These are phyloP conservation scores for Cepaea hortensis DNA, from an alignment of 2,888 invertebrate species.

Conservation along the genomic window DNA sequence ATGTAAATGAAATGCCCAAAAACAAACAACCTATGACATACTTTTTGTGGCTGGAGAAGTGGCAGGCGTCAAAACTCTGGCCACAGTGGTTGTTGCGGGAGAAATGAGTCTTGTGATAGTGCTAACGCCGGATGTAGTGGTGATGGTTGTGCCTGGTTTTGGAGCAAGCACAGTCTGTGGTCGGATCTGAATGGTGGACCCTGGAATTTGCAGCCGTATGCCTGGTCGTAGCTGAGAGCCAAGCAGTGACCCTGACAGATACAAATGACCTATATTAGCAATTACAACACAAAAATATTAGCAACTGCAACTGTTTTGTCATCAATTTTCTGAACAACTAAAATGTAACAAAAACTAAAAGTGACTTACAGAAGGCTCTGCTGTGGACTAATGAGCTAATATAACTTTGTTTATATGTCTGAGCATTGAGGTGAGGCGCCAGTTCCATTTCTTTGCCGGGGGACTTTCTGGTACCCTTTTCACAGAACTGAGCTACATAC, in stretches of 20 bases:
- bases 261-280: background rate
- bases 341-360: no score
- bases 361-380: no score
- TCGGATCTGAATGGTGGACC: slow-evolving; percentile 63
- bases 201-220: slow-evolving; percentile 68
- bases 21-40: slow-evolving; percentile 3
- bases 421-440: no score
- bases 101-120: slow-evolving; percentile 54
- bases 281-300: no score
- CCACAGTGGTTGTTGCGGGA: slow-evolving; percentile 48
- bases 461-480: no score
- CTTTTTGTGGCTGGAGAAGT: slow-evolving; percentile 38
- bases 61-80: slow-evolving; percentile 38
- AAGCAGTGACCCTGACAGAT: slow-evolving; percentile 39
- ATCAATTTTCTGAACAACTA: no score
- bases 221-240: slow-evolving; percentile 60
- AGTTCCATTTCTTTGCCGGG: no score
- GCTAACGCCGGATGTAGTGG: slow-evolving; percentile 50
- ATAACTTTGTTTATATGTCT: no score
- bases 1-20: background rate
- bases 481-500: no score
- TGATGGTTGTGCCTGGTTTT: slow-evolving; percentile 59
- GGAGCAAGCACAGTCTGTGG: slow-evolving; percentile 68
- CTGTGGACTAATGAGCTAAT: no score
- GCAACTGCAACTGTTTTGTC: no score